phyloP scores from a whole-genome alignment of 1,140 invertebrate species.

The Calephelis virginiensis region DNA sequence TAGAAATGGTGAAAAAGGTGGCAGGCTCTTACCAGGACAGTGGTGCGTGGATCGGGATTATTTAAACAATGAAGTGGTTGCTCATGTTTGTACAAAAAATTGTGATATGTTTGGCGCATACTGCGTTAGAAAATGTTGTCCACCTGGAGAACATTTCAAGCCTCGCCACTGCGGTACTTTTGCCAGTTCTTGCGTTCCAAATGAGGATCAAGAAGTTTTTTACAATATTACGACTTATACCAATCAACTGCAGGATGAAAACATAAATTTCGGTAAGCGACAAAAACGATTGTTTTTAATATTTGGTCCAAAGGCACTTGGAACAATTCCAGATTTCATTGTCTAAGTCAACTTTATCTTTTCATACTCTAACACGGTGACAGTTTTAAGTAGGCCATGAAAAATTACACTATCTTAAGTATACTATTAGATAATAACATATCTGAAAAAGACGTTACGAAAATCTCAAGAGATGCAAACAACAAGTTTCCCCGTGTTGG shows the following conservation, averaged over 20 bases:
- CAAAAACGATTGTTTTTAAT: no score
- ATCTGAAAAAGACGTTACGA: no score
- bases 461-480: no score
- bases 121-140: slow-evolving; percentile 71
- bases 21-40: slow-evolving; percentile 41
- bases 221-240: slow-evolving; percentile 54
- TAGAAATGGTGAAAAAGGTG: slow-evolving; percentile 30
- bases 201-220: slow-evolving; percentile 37
- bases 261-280: slow-evolving; percentile 16
- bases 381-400: no score
- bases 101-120: slow-evolving; percentile 54
- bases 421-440: no score
- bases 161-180: slow-evolving; percentile 41
- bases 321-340: no score
- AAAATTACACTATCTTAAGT: no score
- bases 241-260: slow-evolving; percentile 38
- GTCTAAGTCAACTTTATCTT: no score
- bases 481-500: no score
- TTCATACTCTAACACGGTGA: no score
- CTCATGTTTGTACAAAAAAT: slow-evolving; percentile 53
- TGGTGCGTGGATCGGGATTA: slow-evolving; percentile 67
- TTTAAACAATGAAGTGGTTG: slow-evolving; percentile 37
- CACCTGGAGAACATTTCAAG: slow-evolving; percentile 58
- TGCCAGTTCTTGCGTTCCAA: slow-evolving; percentile 48
- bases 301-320: no score